Percentiles rank a stretch among this genome's conserved stretches.
These are phyloP conservation scores for Drosophila pallidifrons DNA, from an alignment of 1,140 invertebrate species.

Conservation along the genomic window DNA sequence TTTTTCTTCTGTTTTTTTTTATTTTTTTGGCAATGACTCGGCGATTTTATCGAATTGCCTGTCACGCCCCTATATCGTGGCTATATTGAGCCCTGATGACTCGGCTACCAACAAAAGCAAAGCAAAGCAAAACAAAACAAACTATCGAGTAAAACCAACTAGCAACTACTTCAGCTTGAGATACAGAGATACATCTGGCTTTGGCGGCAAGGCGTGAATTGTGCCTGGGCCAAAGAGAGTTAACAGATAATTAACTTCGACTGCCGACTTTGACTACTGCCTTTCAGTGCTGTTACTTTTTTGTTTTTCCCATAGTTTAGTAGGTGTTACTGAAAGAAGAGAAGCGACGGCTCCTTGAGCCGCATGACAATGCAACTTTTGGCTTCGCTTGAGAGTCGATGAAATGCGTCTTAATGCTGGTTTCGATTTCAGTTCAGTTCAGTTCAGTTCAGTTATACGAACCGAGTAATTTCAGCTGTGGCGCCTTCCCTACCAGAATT, in stretches of 20 bases:
- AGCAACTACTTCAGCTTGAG: conserved; percentile 8
- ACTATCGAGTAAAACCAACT: conserved; percentile 21
- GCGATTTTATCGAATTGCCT: conserved; percentile 19
- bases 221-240: conserved; percentile 54
- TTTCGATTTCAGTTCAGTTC: conserved; percentile 49
- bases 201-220: conserved; percentile 60
- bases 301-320: conserved; percentile 72
- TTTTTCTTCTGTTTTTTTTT: not conserved
- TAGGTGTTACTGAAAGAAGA: conserved; percentile 57
- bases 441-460: not conserved
- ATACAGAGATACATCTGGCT: conserved; percentile 20
- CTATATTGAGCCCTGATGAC: conserved; percentile 40
- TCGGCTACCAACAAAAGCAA: conserved; percentile 20
- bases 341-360: conserved; percentile 49
- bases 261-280: conserved; percentile 17
- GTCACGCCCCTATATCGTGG: conserved; percentile 38
- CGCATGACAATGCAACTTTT: conserved; percentile 57
- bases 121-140: not conserved
- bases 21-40: conserved; percentile 20
- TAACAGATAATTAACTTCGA: conserved; percentile 78
- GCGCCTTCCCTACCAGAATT: conserved; percentile 69
- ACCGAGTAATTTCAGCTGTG: conserved; percentile 19
- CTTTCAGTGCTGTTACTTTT: conserved; percentile 19
- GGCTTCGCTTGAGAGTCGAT: not conserved
- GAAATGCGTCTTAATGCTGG: conserved; percentile 29